Base-by-base conservation (phyloP, 2,113 vertebrate species). In the Oreochromis tanganicae region DNA sequence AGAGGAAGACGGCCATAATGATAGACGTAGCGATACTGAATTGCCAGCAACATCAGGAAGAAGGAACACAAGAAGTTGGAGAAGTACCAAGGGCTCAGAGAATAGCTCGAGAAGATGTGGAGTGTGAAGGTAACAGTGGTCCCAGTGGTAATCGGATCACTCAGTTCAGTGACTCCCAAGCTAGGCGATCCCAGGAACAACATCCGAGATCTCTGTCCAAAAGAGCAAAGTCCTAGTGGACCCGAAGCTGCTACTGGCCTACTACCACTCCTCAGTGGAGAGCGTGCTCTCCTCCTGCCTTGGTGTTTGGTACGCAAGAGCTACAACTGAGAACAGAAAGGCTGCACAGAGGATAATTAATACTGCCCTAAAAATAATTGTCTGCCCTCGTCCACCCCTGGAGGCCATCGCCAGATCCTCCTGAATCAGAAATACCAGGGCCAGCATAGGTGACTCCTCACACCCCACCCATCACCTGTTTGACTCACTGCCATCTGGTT, bases 1-100 rank as follows among this genome's bases (percentile, higher is more conserved):
- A n/a, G 59, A 63, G 59, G 32, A 36, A 63, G 9, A n/a, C 0
- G 0, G 17, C 9, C 0, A 1, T 63, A 63, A n/a, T n/a, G 32
- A 63, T 0, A 63, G 32, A n/a, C 0, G 5, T 63, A 63, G 59
- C 0, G 4, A 63, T 63, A 63, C 59, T 1, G 2, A 63, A 36
- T 34, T 63, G 32, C 21, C 55, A 57, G 24, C 24, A 57, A 59
- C 0, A 63, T 63, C 59, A n/a, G 17, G 59, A 63, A 63, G 32
- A 63, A 36, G 32, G 32, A 63, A 63, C 17, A 63, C 17, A 12
- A 36, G 9, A 63, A n/a, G 32, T 1, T 36, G 4, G 32, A 63
- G 4, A 63, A 36, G 17, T 63, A 36, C 9, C 1, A 63, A 36
- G 59, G 17, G 32, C 2, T 63, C 9, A 63, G 59, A 63, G 59